Percentiles rank a stretch among this genome's conserved stretches.
Evolutionary conservation across 2,888 invertebrate species (phyloP).

Genomic region (Acanthosoma haemorrhoidale): DNA sequence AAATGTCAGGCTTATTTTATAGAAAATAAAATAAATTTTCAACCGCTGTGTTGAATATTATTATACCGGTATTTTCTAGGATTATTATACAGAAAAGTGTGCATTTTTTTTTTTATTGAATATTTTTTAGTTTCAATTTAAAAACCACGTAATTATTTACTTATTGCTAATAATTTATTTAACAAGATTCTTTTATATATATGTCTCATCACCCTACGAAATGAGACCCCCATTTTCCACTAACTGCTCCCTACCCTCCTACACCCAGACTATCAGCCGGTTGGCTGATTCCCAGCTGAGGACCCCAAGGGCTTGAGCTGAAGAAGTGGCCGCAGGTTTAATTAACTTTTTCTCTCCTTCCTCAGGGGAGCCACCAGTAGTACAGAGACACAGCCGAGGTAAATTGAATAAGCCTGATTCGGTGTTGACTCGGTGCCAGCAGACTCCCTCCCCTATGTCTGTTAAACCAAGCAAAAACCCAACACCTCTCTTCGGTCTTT

Average conservation of each 20-base stretch:
- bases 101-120: too few relatives aligned
- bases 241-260: background rate
- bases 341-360: conserved; percentile 22
- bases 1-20: too few relatives aligned
- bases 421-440: conserved; percentile 14
- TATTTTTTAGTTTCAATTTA: too few relatives aligned
- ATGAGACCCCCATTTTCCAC: too few relatives aligned
- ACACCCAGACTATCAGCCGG: background rate
- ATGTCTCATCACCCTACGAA: too few relatives aligned
- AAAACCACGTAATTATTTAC: too few relatives aligned
- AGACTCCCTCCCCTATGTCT: background rate
- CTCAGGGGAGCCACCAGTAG: background rate
- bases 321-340: background rate
- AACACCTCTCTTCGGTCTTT: background rate
- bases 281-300: background rate
- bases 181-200: too few relatives aligned
- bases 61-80: too few relatives aligned
- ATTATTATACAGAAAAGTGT: too few relatives aligned
- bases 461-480: background rate
- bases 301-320: background rate
- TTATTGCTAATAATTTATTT: too few relatives aligned
- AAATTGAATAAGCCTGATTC: conserved; percentile 25
- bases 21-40: too few relatives aligned
- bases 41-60: too few relatives aligned
- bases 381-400: background rate